phyloP scores from a whole-genome alignment of 2,888 invertebrate genomes.

The Trichopoda pennipes region DNA sequence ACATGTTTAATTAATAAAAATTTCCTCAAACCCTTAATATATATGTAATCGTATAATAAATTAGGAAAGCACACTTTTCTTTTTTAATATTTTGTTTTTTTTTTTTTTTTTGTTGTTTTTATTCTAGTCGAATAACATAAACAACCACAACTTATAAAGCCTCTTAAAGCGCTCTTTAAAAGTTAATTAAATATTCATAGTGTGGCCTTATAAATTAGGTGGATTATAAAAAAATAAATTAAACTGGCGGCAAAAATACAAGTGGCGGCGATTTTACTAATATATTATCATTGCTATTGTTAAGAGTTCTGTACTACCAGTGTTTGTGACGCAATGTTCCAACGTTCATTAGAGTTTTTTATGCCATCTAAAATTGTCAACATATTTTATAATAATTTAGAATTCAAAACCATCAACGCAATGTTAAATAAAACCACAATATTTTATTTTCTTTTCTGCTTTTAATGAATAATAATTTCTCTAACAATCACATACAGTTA shows the following conservation, averaged over 20 bases:
- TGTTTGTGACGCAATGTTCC: neutral
- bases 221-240: neutral
- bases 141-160: conserved; percentile 35
- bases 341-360: conserved; percentile 8
- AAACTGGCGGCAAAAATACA: neutral
- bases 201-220: conserved; percentile 37
- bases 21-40: too few species aligned
- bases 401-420: conserved; percentile 73
- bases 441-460: neutral
- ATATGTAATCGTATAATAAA: neutral
- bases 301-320: too few species aligned
- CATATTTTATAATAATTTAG: conserved; percentile 74
- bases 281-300: conserved; percentile 1
- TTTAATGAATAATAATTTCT: conserved; percentile 25
- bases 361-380: conserved; percentile 64
- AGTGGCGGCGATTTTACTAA: conserved; percentile 6
- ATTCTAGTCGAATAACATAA: neutral
- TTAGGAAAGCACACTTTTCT: neutral
- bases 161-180: conserved; percentile 13
- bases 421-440: conserved; percentile 69
- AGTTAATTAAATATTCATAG: conserved; percentile 37
- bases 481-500: conserved; percentile 28
- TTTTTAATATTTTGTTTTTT: neutral
- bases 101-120: neutral
- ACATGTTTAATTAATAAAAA: too few species aligned